These are phyloP conservation scores for Cheilosia urbana DNA, from an alignment of 2,888 invertebrate genomes.

Conservation along the genomic window DNA sequence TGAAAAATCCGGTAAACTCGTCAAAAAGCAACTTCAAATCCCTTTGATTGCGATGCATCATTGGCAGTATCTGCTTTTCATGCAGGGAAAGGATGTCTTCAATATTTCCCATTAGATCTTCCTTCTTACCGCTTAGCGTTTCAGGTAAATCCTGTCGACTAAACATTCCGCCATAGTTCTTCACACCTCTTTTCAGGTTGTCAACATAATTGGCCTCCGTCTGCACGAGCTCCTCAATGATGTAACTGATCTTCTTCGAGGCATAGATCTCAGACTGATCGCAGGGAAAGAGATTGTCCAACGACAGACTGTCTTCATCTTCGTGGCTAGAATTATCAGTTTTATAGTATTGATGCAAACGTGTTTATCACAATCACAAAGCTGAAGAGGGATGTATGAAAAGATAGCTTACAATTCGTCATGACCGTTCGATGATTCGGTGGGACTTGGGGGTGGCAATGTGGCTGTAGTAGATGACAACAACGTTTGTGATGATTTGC, in stretches of 20 bases:
- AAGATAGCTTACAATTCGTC: conserved; percentile 68
- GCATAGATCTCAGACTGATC: conserved; percentile 82
- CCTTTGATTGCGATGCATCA: conserved; percentile 81
- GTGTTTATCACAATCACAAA: conserved; percentile 6
- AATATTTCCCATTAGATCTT: conserved; percentile 92
- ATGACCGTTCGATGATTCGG: conserved; percentile 36
- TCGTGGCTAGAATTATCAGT: conserved; percentile 78
- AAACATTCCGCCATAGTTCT: conserved; percentile 80
- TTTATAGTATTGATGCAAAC: conserved; percentile 14
- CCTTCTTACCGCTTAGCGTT: conserved; percentile 78
- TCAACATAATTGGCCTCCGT: conserved; percentile 83
- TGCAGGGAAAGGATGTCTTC: conserved; percentile 96
- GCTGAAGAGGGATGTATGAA: conserved; percentile 14
- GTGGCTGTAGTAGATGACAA: conserved; percentile 26
- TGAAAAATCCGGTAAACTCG: conserved; percentile 81
- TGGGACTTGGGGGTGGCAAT: conserved; percentile 39
- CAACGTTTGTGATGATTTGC: conserved; percentile 46
- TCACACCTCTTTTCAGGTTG: conserved; percentile 81
- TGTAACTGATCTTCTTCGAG: conserved; percentile 82
- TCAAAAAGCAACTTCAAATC: conserved; percentile 82
- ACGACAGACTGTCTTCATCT: conserved; percentile 81
- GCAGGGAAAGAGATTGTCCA: conserved; percentile 82
- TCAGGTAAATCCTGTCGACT: conserved; percentile 79
- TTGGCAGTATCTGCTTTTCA: conserved; percentile 81
- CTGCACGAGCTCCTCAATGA: conserved; percentile 83